Base-by-base conservation (phyloP, 2,113 vertebrate genomes). In the Ceyx margarethae region DNA sequence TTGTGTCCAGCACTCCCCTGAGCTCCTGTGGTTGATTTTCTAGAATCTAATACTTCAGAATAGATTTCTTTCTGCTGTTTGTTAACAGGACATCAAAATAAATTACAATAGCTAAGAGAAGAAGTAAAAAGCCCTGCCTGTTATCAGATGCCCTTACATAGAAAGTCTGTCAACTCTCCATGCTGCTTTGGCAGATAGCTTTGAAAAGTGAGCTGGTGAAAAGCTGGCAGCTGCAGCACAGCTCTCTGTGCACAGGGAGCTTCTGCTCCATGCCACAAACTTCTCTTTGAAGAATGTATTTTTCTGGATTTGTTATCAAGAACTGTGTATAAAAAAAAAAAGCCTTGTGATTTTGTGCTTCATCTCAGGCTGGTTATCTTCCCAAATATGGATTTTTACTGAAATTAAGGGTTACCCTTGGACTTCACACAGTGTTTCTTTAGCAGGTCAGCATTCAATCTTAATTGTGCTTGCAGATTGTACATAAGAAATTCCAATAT, bases 161-260 rank as follows among this genome's bases (percentile, higher is more conserved):
- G 91, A 22, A 23, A 88, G 75, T 64, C 87, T 95, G 91, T 86
- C 95, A 93, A 26, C n/a, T 93, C 53, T 46, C 43, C 21, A 22
- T 67, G 81, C 58, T 83, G 56, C 69, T 93, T 82, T 96, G 91
- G 90, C 93, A 96, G 87, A 51, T 73, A 15, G 21, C 76, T 92
- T 88, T 89, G 83, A 94, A 83, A 83, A 57, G 35, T 9, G 64
- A 94, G 81, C 80, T 91, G 68, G 25, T 74, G 87, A 80, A 74
- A 84, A 91, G 79, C 83, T 96, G 83, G 62, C 95, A 77, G 61
- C 66, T 85, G 50, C 68, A 81, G 65, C 71, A 35, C 79, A 89
- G 71, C 64, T 87, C 40, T 33, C 80, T 78, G 10, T 86, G 81
- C 61, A 64, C n/a, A 46, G 43, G n/a, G 54, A 90, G 66, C 76